Percentiles rank a stretch among this genome's conserved stretches.
These are phyloP conservation scores for Sylvia borin DNA, from an alignment of 2,797 vertebrate species.

Conservation along the genomic window DNA sequence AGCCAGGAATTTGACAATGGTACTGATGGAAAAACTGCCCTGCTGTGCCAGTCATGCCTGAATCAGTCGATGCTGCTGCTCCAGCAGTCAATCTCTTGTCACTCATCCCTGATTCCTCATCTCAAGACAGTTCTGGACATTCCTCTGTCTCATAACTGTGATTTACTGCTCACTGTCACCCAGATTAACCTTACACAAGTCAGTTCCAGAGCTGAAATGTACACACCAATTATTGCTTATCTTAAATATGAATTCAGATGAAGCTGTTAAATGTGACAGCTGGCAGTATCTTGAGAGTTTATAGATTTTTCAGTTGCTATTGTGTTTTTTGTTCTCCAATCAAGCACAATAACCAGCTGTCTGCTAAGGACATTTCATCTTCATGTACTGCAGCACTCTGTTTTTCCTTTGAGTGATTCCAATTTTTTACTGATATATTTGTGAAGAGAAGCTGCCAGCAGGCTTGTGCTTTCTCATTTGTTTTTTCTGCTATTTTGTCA, in stretches of 20 bases:
- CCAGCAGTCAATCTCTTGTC: conserved; percentile 77
- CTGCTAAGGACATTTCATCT: background rate
- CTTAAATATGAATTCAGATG: conserved; percentile 7
- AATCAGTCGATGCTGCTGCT: conserved; percentile 79
- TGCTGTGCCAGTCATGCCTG: conserved; percentile 74
- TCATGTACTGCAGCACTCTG: background rate
- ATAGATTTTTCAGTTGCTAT: conserved; percentile 22
- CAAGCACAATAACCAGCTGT: conserved; percentile 7
- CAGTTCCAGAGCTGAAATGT: conserved; percentile 69
- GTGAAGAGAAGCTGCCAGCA: background rate
- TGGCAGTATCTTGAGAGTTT: background rate
- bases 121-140: conserved; percentile 78
- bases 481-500: background rate
- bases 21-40: conserved; percentile 78
- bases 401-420: background rate
- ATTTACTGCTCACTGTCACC: conserved; percentile 80
- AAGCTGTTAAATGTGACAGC: conserved; percentile 15
- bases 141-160: conserved; percentile 78
- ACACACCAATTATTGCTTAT: background rate
- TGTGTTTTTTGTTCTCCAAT: background rate
- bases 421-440: background rate
- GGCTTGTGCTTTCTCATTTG: background rate
- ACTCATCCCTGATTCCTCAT: conserved; percentile 79
- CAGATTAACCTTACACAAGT: conserved; percentile 82
- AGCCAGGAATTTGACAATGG: conserved; percentile 70